Conservation (phyloP, 2,888 invertebrate species). For the Lissonota sp. region DNA sequence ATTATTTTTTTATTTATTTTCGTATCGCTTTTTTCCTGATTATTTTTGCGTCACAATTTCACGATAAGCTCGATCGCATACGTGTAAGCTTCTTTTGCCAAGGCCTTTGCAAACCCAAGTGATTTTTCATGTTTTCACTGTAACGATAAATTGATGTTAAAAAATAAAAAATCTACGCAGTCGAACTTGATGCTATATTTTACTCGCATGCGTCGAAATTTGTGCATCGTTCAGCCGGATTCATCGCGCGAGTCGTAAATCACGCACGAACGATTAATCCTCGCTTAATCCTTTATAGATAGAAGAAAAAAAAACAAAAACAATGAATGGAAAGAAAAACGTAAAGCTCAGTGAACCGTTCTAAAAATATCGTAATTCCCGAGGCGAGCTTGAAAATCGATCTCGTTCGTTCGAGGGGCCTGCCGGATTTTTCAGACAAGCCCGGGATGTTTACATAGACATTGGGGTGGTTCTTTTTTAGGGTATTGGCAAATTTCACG, state of each 20-base stretch:
- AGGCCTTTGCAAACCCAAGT: constrained; percentile 24
- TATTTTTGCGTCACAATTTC: neutral
- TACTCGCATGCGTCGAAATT: constrained; percentile 50
- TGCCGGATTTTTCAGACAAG: constrained; percentile 21
- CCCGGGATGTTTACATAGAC: constrained; percentile 29
- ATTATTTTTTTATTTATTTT: neutral
- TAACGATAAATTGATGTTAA: constrained; percentile 25
- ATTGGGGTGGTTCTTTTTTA: neutral
- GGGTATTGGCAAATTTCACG: too few species aligned
- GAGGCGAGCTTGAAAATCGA: constrained; percentile 37
- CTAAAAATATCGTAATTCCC: constrained; percentile 45
- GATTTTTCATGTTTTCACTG: constrained; percentile 15
- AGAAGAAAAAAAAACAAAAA: neutral
- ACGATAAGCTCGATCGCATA: constrained; percentile 1
- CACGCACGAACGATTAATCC: constrained; percentile 28
- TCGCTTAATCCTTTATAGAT: constrained; percentile 14
- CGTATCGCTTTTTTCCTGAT: neutral
- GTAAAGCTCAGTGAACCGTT: constrained; percentile 36
- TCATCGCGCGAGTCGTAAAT: constrained; percentile 7
- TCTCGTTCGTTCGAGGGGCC: constrained; percentile 33
- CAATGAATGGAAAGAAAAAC: constrained; percentile 15
- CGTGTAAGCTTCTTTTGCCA: constrained; percentile 52
- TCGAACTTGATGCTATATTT: neutral
- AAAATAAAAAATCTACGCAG: constrained; percentile 15
- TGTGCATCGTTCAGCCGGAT: constrained; percentile 34